Evolutionary conservation across 2,888 invertebrate species (phyloP), one percentile per base, ranked within the genome.

Genomic region (Pilophorus perplexus): DNA sequence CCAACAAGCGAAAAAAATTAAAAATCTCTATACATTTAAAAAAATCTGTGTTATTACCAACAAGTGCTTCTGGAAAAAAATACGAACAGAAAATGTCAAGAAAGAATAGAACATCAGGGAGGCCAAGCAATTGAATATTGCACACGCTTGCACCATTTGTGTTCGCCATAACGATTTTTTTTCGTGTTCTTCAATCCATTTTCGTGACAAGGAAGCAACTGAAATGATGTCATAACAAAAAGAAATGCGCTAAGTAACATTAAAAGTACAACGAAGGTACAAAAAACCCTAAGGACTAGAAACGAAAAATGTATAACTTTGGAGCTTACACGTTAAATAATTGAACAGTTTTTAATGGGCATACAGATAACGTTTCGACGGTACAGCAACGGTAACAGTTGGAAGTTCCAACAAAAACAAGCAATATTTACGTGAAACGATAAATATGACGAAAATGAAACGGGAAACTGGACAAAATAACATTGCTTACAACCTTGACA

Each of bases 251-350:
- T 67, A 67, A 28, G 60, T 67, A 67, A 67, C 67, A 67, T 67
- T 64, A 55, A 67, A 55, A 67, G 65, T 68, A 66, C 68, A 68
- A 68, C 68, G 28, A 68, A 42, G 28, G 62, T 62, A 62, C 44
- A 62, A 67, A 68, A 67, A 66, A 68, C n/a, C 57, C 70, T 68
- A 68, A 67, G 68, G 69, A 69, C 69, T 70, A 70, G 69, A 70
- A 70, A 69, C 67, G 65, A 70, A 67, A 70, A 68, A 64, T 67
- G 25, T 62, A 62, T 59, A 62, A 64, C 69, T 67, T 68, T 70
- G 69, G 67, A 66, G 60, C 65, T 64, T 68, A 67, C 27, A 55
- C n/a, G n/a, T n/a, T n/a, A n/a, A n/a, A n/a, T n/a, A n/a, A n/a
- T n/a, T n/a, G n/a, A n/a, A n/a, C n/a, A n/a, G n/a, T n/a, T n/a